Conservation (phyloP, 2,113 vertebrate species). For the Muscicapa adusta region DNA sequence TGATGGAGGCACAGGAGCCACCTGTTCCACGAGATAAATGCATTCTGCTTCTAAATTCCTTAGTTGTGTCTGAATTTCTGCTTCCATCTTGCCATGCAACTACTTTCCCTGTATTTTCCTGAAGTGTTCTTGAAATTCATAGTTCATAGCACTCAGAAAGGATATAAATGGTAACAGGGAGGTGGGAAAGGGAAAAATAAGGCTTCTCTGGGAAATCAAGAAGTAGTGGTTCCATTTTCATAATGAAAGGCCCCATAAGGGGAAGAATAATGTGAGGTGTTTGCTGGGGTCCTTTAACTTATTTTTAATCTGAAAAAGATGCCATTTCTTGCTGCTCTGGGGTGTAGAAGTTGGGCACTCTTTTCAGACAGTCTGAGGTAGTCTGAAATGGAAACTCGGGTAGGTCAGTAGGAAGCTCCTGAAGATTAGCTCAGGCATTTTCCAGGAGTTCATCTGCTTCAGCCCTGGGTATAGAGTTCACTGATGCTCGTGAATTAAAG, state of each 20-base stretch:
- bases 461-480: neutral
- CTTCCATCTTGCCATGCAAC: neutral
- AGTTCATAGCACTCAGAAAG: neutral
- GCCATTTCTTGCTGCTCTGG: neutral
- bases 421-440: neutral
- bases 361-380: neutral
- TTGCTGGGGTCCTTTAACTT: neutral
- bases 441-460: neutral
- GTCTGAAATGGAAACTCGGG: neutral
- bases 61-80: neutral
- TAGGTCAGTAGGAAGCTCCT: neutral
- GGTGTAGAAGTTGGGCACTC: neutral
- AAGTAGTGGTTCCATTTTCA: neutral
- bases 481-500: neutral
- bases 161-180: neutral
- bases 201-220: neutral
- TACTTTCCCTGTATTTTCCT: neutral
- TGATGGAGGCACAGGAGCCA: fast-evolving
- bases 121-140: neutral
- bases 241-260: neutral
- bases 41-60: neutral
- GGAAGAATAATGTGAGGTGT: neutral
- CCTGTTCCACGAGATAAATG: neutral
- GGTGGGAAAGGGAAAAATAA: neutral
- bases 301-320: neutral